A percentile compares a stretch with the other conserved stretches of the same genome.
Conservation (phyloP, 2,797 vertebrate species). For the Characodon lateralis region DNA sequence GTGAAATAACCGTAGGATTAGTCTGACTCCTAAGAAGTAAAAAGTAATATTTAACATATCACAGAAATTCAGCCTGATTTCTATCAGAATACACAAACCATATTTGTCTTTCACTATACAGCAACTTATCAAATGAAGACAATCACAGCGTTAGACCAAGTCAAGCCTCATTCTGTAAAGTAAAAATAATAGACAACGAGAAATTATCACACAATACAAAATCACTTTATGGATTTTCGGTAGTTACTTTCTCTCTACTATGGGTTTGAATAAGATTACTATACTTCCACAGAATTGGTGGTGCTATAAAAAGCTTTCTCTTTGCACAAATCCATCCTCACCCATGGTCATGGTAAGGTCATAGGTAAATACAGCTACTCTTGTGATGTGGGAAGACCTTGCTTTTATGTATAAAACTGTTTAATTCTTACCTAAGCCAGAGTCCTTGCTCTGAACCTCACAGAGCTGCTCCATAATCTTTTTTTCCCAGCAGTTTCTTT, state of each 20-base stretch:
- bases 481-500: background rate
- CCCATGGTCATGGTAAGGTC: constrained; percentile 3
- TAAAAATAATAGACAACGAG: background rate
- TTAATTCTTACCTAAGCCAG: background rate
- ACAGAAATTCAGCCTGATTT: background rate
- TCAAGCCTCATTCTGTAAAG: too few relatives aligned
- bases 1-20: background rate
- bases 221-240: background rate
- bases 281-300: background rate
- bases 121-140: background rate
- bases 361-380: background rate
- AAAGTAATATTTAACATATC: background rate
- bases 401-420: constrained; percentile 2
- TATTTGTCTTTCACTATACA: background rate
- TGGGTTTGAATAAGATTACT: background rate
- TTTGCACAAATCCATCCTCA: background rate
- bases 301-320: background rate
- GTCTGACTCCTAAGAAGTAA: background rate
- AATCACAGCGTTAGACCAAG: background rate
- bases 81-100: background rate
- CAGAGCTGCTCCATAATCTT: background rate
- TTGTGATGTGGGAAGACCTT: constrained; percentile 2
- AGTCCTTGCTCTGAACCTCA: background rate
- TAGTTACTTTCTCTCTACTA: background rate
- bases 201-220: background rate